Percentiles rank a stretch among this genome's conserved stretches.
phyloP scores from a whole-genome alignment of 2,888 invertebrate genomes.

The Eudasyphora cyanicolor region DNA sequence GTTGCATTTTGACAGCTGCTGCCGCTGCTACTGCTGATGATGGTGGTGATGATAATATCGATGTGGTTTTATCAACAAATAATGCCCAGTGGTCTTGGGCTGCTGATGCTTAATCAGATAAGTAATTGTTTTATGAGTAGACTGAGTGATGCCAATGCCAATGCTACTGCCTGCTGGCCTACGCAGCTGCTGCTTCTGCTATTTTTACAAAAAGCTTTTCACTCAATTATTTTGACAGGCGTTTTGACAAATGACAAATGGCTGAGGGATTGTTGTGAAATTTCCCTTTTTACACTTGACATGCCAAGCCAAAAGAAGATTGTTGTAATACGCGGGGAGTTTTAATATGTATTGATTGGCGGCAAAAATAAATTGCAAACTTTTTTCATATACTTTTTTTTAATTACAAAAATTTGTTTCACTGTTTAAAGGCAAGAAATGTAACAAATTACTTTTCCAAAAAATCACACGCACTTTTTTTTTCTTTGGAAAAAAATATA shows the following conservation, averaged over 20 bases:
- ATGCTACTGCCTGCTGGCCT: neutral
- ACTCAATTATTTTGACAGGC: slow-evolving; percentile 49
- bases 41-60: too few species aligned
- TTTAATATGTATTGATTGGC: neutral
- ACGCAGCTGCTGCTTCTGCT: slow-evolving; percentile 13
- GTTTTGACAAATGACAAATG: slow-evolving; percentile 46
- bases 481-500: too few species aligned
- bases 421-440: neutral
- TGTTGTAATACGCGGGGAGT: neutral
- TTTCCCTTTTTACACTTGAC: slow-evolving; percentile 31
- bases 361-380: neutral
- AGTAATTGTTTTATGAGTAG: too few species aligned
- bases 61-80: neutral
- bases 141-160: too few species aligned
- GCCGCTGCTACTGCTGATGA: neutral
- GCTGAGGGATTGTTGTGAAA: slow-evolving; percentile 21
- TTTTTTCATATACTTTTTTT: slow-evolving; percentile 13
- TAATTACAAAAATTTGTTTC: neutral
- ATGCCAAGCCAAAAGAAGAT: neutral
- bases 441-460: slow-evolving; percentile 50
- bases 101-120: too few species aligned
- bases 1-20: slow-evolving; percentile 77
- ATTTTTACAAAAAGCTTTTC: slow-evolving; percentile 52
- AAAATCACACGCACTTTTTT: slow-evolving; percentile 45
- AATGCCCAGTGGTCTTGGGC: slow-evolving; percentile 14